Percentiles rank a stretch among this genome's conserved stretches.
Evolutionary conservation across 2,888 invertebrate genomes (phyloP).

Genomic region (Yponomeuta evonymella): DNA sequence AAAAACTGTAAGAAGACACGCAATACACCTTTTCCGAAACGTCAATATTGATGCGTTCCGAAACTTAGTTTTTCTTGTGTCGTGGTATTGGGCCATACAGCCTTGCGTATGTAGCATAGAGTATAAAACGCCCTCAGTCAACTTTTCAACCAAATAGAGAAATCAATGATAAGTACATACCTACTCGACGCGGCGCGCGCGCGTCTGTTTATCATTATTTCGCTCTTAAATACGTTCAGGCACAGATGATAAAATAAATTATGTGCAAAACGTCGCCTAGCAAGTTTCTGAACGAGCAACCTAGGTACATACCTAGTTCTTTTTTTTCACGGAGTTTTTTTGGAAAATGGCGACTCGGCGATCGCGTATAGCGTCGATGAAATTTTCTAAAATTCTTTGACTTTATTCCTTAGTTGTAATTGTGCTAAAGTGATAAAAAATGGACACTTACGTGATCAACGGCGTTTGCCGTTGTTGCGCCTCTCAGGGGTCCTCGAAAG

Average conservation of each 20-base stretch:
- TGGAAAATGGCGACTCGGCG: neutral
- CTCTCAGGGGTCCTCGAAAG: constrained; percentile 49
- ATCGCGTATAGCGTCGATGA: neutral
- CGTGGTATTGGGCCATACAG: neutral
- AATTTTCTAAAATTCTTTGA: neutral
- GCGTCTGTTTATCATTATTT: too few relatives aligned
- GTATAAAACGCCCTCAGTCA: too few relatives aligned
- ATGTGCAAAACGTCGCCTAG: neutral
- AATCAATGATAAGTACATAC: too few relatives aligned
- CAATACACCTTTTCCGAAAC: neutral
- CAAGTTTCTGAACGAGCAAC: neutral
- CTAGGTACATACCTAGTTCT: too few relatives aligned
- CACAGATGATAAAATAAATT: neutral
- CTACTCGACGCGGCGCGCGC: too few relatives aligned
- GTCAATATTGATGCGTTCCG: neutral
- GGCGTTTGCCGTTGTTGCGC: constrained; percentile 50
- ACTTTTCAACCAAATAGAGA: too few relatives aligned
- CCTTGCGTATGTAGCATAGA: too few relatives aligned
- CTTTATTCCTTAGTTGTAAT: neutral
- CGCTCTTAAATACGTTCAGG: neutral
- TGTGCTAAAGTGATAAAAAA: neutral
- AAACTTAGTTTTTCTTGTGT: neutral
- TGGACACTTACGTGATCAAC: neutral
- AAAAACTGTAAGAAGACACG: neutral
- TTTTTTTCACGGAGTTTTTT: too few relatives aligned